Conservation (phyloP, 1,140 invertebrate species). For the Akabosia matsudoensis region DNA sequence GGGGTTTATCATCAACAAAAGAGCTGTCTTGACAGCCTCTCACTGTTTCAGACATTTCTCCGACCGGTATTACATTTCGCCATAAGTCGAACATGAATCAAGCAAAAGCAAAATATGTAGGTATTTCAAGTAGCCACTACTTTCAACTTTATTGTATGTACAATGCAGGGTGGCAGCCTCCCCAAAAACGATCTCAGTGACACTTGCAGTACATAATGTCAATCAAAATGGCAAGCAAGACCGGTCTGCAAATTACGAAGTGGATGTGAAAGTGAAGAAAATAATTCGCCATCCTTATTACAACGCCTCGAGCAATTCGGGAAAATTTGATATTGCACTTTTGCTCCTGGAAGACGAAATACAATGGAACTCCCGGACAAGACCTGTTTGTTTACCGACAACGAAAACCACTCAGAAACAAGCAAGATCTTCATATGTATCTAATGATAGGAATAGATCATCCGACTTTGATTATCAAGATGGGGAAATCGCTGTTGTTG, state of each 20-base stretch:
- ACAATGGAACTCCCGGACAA: conserved; percentile 10
- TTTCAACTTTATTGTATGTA: no score
- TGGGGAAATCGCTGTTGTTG: conserved; percentile 25
- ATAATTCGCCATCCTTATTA: conserved; percentile 27
- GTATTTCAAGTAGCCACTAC: no score
- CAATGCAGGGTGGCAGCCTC: not conserved
- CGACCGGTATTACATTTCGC: conserved; percentile 14
- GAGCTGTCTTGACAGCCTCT: conserved; percentile 10
- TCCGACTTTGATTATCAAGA: not conserved
- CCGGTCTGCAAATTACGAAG: not conserved
- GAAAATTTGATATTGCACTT: conserved; percentile 29
- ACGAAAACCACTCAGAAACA: not conserved
- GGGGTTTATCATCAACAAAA: conserved; percentile 6
- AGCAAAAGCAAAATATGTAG: not conserved
- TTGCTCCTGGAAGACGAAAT: conserved; percentile 13
- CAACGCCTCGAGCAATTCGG: conserved; percentile 1
- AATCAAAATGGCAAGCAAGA: not conserved
- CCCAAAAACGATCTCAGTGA: conserved; percentile 21
- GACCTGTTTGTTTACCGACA: conserved; percentile 27
- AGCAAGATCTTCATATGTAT: not conserved
- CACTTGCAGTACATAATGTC: conserved; percentile 8
- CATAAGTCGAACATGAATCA: not conserved
- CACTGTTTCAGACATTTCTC: conserved; percentile 31
- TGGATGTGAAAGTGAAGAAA: conserved; percentile 23
- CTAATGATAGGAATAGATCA: not conserved